Percentiles rank a stretch among this genome's conserved stretches.
These are phyloP conservation scores for Hecatera dysodea DNA, from an alignment of 2,888 invertebrate species.

Conservation along the genomic window DNA sequence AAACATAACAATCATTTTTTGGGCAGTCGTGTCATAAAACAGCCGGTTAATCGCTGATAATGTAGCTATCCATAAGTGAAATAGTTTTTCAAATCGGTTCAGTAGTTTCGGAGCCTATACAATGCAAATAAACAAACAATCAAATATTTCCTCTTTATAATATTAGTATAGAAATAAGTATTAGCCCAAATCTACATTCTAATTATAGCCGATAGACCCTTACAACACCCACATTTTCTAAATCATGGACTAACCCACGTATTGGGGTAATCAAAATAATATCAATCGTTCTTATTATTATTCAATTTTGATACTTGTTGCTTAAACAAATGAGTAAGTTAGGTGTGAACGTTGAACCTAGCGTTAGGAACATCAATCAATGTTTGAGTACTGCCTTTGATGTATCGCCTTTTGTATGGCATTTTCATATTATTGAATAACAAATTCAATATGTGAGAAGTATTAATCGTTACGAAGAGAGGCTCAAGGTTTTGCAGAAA, in stretches of 20 bases:
- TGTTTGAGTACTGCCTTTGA: conserved; percentile 16
- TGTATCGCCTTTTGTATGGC: conserved; percentile 29
- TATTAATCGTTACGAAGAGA: neutral
- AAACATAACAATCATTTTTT: no score
- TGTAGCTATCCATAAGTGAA: no score
- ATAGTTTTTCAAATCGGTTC: no score
- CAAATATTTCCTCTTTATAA: no score
- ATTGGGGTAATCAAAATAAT: conserved; percentile 26
- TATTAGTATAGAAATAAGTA: no score
- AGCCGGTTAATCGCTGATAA: no score
- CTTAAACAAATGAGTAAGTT: conserved; percentile 38
- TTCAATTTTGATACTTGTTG: conserved; percentile 30
- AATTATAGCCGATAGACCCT: neutral
- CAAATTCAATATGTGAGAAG: conserved; percentile 1
- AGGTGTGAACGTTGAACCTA: conserved; percentile 17
- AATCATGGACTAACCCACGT: conserved; percentile 1
- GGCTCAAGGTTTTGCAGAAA: neutral
- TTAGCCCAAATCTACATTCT: neutral
- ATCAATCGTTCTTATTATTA: neutral
- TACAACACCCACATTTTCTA: neutral
- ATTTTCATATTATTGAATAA: conserved; percentile 45
- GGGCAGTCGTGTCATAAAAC: no score
- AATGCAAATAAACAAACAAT: no score
- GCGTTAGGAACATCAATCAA: conserved; percentile 38
- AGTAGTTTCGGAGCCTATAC: no score